Conservation (phyloP, 1,140 invertebrate genomes). For the Manduca sexta region DNA sequence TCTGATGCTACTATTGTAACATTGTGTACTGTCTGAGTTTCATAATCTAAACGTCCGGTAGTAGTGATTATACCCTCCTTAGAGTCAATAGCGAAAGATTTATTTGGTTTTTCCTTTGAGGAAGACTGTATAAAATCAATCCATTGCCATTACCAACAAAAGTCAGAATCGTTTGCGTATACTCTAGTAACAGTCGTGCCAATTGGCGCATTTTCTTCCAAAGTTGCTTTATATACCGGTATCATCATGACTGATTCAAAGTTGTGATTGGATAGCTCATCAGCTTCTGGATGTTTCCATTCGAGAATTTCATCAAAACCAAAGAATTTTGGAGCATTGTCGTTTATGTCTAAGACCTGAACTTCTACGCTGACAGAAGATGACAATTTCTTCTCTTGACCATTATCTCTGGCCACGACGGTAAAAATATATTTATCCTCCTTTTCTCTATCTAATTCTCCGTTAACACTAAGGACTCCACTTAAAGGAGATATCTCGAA, state of each 20-base stretch:
- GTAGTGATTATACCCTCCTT: constrained; percentile 87
- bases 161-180: constrained; percentile 89
- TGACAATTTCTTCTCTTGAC: constrained; percentile 74
- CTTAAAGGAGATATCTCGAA: constrained; percentile 83
- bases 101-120: constrained; percentile 74
- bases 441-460: constrained; percentile 85
- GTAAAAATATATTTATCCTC: constrained; percentile 81
- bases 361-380: constrained; percentile 85
- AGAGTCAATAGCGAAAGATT: constrained; percentile 84
- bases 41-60: constrained; percentile 82
- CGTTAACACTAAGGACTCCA: constrained; percentile 83
- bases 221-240: constrained; percentile 81
- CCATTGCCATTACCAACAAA: constrained; percentile 88
- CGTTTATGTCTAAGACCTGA: constrained; percentile 86
- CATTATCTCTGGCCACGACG: constrained; percentile 83
- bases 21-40: constrained; percentile 79
- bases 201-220: constrained; percentile 80
- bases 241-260: constrained; percentile 72
- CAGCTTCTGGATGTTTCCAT: constrained; percentile 67
- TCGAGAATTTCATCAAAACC: constrained; percentile 77
- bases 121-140: constrained; percentile 82
- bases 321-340: constrained; percentile 83
- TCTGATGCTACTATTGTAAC: constrained; percentile 88
- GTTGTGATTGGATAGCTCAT: constrained; percentile 67
- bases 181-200: constrained; percentile 82